A percentile compares a stretch with the other conserved stretches of the same genome.
phyloP scores from a whole-genome alignment of 2,888 invertebrate species.

The Sinhomidia bicolor region DNA sequence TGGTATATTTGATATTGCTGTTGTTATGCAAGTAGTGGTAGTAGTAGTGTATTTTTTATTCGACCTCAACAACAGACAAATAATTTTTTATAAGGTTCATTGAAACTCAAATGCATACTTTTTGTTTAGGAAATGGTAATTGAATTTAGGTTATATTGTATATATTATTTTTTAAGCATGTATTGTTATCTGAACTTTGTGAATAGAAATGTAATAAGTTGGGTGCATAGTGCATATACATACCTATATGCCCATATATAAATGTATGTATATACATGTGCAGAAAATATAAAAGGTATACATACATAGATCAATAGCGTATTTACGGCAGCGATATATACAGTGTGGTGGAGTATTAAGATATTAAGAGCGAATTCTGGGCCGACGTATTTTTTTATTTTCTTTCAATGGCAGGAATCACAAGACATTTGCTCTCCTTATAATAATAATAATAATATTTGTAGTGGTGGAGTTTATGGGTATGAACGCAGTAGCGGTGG shows the following conservation, averaged over 20 bases:
- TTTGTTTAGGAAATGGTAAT: not conserved
- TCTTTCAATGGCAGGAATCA: slow-evolving; percentile 31
- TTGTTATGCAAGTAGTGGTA: not conserved
- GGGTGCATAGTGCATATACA: not conserved
- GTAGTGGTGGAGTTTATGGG: slow-evolving; percentile 24
- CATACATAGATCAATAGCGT: not conserved
- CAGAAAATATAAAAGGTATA: no score
- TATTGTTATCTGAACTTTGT: not conserved
- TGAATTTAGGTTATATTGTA: slow-evolving; percentile 5
- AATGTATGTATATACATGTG: not conserved
- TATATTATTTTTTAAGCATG: not conserved
- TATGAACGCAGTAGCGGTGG: no score
- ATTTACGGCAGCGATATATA: not conserved
- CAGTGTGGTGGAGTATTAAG: not conserved
- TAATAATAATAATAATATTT: slow-evolving; percentile 20
- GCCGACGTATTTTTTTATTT: slow-evolving; percentile 8
- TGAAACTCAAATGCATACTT: not conserved
- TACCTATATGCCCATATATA: not conserved
- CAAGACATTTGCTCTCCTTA: slow-evolving; percentile 33
- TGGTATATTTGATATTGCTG: not conserved
- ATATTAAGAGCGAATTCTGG: slow-evolving; percentile 6
- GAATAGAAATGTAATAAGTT: not conserved
- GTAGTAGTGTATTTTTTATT: not conserved
- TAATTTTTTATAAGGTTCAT: not conserved
- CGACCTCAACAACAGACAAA: not conserved